Evolutionary conservation across 2,797 vertebrate genomes (phyloP).

Genomic region (Enteromius trimaculatus): DNA sequence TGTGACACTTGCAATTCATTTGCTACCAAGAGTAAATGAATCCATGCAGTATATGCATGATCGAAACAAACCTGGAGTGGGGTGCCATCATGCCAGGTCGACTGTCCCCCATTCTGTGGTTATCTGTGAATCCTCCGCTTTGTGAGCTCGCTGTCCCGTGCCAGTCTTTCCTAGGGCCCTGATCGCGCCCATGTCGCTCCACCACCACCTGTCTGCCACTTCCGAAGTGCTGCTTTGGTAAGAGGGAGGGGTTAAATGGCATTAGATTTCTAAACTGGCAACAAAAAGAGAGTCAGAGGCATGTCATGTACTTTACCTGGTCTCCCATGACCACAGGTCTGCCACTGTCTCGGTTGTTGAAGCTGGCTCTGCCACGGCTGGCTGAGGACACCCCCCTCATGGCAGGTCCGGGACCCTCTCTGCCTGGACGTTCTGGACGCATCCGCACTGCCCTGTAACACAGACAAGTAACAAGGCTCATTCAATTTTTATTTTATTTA

Average conservation of each 20-base stretch:
- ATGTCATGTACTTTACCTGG: conserved; percentile 74
- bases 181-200: conserved; percentile 87
- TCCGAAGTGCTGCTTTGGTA: conserved; percentile 80
- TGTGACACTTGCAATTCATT: background rate
- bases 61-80: conserved; percentile 83
- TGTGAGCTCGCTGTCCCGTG: conserved; percentile 87
- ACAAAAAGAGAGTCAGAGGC: background rate
- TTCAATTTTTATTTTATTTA: background rate
- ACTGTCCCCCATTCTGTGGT: conserved; percentile 84
- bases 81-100: conserved; percentile 86
- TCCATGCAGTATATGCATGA: background rate
- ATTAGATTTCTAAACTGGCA: background rate
- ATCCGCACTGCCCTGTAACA: conserved; percentile 73
- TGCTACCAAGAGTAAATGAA: background rate
- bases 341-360: conserved; percentile 84
- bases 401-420: conserved; percentile 84
- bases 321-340: conserved; percentile 83
- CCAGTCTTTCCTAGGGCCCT: conserved; percentile 94
- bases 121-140: conserved; percentile 84
- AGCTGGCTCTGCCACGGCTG: conserved; percentile 83
- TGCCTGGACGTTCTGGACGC: conserved; percentile 86
- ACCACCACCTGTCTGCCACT: conserved; percentile 90
- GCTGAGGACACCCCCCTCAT: conserved; percentile 84
- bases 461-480: background rate
- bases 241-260: background rate